Evolutionary conservation across 2,113 vertebrate species (phyloP), one percentile per base, ranked within the genome.

Genomic region (Sorex fumeus): DNA sequence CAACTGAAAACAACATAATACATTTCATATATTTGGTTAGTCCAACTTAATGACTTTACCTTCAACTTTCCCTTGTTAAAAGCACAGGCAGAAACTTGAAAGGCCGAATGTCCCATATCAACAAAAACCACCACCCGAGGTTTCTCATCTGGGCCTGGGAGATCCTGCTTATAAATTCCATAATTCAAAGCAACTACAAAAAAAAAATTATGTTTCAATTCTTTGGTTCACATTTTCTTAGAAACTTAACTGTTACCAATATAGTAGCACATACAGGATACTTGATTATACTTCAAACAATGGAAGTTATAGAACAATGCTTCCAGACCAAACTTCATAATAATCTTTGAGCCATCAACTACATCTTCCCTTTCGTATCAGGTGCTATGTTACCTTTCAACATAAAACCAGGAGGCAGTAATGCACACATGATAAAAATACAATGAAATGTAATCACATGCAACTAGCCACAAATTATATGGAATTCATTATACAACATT

Each of bases 41-140:
- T 69, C 25, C 70, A 7, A 50, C 32, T 4, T 32, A 66, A 70
- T n/a, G 3, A 77, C 28, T 28, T 72, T 97, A 98, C 98, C 98
- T 98, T 98, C 67, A 98, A 79, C 88, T 98, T 98, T 66, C 98
- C 97, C 93, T 98, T 98, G 94, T 98, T 98, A 94, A 99, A 99
- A 6, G 98, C 98, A 96, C 98, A 98, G 71, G 97, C 98, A 80
- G 97, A 98, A 36, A 98, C 98, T 95, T 98, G 98, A 94, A 98
- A 98, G 23, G 98, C 97, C n/a, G 98, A 98, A 94, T 98, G 98
- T 12, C 98, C 98, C 98, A 98, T 98, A 90, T 98, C 98, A 76
- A 98, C 98, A 97, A 98, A 98, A 69, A 98, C 97, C 71, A 99
- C 98, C 93, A 98, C 96, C 53, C 98, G 98, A 50, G 98, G 97